Evolutionary conservation across 2,888 invertebrate species (phyloP).

Genomic region (Yponomeuta evonymella): DNA sequence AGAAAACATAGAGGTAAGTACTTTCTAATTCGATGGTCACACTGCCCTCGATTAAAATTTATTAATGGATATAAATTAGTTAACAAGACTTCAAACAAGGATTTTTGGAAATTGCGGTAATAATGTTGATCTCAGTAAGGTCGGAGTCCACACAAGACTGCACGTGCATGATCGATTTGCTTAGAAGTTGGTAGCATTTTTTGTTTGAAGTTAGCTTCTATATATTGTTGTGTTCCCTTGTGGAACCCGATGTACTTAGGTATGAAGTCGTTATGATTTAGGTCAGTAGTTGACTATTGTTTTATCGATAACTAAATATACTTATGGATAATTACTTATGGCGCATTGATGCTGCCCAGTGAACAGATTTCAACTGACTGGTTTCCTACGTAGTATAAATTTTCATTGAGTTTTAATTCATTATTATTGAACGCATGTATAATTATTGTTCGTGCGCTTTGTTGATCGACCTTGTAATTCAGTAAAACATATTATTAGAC

Average conservation of each 20-base stretch:
- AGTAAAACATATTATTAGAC: too few species aligned
- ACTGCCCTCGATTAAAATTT: background rate
- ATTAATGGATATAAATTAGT: background rate
- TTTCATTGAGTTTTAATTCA: too few species aligned
- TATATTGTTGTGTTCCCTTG: too few species aligned
- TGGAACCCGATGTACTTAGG: background rate
- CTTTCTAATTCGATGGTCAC: background rate
- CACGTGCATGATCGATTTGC: constrained; percentile 18
- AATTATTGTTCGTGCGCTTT: too few species aligned
- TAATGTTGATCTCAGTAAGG: constrained; percentile 19
- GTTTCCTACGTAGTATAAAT: too few species aligned
- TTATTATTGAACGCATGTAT: too few species aligned
- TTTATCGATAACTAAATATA: background rate
- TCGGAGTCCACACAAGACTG: constrained; percentile 32
- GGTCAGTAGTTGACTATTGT: constrained; percentile 12
- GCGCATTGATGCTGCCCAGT: too few species aligned
- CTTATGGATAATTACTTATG: background rate
- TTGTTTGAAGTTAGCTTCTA: constrained; percentile 48
- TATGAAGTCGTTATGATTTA: constrained; percentile 8
- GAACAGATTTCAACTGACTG: too few species aligned
- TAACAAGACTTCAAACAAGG: constrained; percentile 48
- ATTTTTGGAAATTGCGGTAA: constrained; percentile 37
- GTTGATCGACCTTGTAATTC: too few species aligned
- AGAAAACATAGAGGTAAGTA: background rate
- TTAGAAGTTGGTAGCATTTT: constrained; percentile 42